Evolutionary conservation across 2,888 invertebrate species (phyloP).

Genomic region (Nomada hirtipes): DNA sequence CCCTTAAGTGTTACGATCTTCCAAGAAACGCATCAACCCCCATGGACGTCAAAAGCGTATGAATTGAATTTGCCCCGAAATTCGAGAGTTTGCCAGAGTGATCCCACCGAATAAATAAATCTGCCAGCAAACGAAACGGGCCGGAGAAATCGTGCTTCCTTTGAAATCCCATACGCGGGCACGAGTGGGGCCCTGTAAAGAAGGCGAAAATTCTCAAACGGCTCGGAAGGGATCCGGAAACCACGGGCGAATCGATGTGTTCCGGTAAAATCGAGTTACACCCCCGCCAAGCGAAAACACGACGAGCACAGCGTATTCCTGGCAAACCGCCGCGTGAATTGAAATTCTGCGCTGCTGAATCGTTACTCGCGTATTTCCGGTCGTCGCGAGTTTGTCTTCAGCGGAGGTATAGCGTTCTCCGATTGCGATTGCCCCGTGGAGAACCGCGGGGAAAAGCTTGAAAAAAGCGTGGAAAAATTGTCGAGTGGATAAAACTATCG

Average conservation of each 20-base stretch:
- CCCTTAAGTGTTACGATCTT: neutral
- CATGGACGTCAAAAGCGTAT: too few species aligned
- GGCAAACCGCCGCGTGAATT: constrained; percentile 32
- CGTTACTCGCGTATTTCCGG: constrained; percentile 28
- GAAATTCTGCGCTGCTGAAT: constrained; percentile 36
- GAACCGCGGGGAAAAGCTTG: neutral
- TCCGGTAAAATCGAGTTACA: constrained; percentile 27
- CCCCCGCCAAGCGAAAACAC: neutral
- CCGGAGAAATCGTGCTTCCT: neutral
- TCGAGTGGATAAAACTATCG: constrained; percentile 11
- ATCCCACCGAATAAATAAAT: constrained; percentile 10
- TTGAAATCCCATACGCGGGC: neutral
- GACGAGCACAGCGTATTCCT: constrained; percentile 6
- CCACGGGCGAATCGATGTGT: constrained; percentile 32
- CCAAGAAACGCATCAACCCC: too few species aligned
- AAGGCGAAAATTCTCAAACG: constrained; percentile 35
- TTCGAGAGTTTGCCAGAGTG: neutral
- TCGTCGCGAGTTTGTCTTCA: neutral
- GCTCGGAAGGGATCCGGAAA: constrained; percentile 18
- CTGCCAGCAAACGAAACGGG: constrained; percentile 6
- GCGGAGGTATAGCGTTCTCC: neutral
- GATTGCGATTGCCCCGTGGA: too few species aligned
- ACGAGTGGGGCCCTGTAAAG: neutral
- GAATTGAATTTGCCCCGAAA: neutral
- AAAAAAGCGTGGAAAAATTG: neutral